These are phyloP conservation scores for Rhagonycha fulva DNA, from an alignment of 2,888 invertebrate species.

Conservation along the genomic window DNA sequence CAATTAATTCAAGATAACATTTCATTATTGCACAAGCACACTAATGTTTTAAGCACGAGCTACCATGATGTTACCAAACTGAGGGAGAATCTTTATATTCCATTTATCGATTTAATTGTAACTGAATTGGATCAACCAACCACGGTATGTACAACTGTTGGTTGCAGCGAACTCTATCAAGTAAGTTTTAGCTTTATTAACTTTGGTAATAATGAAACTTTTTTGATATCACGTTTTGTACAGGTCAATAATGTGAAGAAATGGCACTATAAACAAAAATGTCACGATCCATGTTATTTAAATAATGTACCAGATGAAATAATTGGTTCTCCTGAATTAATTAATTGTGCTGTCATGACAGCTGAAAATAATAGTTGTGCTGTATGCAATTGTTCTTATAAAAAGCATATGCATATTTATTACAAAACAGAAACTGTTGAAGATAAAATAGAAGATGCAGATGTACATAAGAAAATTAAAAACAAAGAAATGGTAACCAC, in stretches of 20 bases:
- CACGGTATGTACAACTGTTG: slow-evolving; percentile 43
- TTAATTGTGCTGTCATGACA: slow-evolving; percentile 44
- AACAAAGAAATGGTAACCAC: background rate
- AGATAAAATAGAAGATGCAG: slow-evolving; percentile 38
- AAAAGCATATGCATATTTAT: slow-evolving; percentile 49
- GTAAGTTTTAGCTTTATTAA: slow-evolving; percentile 7
- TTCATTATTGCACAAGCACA: slow-evolving; percentile 39
- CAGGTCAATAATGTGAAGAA: background rate
- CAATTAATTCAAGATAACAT: slow-evolving; percentile 48
- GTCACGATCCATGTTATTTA: slow-evolving; percentile 43
- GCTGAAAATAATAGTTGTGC: slow-evolving; percentile 35
- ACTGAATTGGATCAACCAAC: slow-evolving; percentile 42
- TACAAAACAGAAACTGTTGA: slow-evolving; percentile 44
- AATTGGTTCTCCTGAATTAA: slow-evolving; percentile 44
- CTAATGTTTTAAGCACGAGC: slow-evolving; percentile 33
- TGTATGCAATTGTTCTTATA: slow-evolving; percentile 44
- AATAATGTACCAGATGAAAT: slow-evolving; percentile 45
- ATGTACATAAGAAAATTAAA: slow-evolving; percentile 38
- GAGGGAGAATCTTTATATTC: slow-evolving; percentile 43
- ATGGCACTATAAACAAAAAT: slow-evolving; percentile 38
- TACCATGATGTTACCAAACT: slow-evolving; percentile 40
- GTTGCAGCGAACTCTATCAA: slow-evolving; percentile 37
- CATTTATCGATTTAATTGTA: slow-evolving; percentile 41
- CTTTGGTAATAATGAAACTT: background rate
- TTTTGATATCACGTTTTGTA: background rate